Conservation (phyloP, 2,888 invertebrate genomes). For the Caenorhabditis sulstoni region DNA sequence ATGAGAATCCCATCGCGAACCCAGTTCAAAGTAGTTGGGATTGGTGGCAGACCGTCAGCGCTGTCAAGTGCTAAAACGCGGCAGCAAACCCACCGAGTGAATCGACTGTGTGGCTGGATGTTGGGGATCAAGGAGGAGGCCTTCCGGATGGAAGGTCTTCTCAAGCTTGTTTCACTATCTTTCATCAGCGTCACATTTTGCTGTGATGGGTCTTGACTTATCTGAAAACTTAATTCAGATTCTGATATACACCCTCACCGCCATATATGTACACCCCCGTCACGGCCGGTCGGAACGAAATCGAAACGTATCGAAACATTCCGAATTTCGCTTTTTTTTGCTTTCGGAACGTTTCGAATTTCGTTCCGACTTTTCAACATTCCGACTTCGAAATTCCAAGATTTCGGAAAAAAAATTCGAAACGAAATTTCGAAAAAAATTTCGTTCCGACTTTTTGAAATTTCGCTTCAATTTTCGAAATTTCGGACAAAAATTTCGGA, state of each 20-base stretch:
- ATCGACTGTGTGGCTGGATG: conserved; percentile 59
- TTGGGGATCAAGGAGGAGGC: conserved; percentile 70
- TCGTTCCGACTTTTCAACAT: no score
- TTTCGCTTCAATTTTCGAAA: no score
- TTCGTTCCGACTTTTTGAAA: no score
- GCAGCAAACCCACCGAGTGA: conserved; percentile 78
- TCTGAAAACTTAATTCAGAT: conserved; percentile 13
- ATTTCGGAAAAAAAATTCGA: no score
- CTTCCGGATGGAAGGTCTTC: conserved; percentile 73
- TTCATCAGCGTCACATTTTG: conserved; percentile 93
- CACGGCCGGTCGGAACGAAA: no score
- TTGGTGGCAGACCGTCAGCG: conserved; percentile 94
- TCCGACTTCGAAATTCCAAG: no score
- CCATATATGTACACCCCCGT: background rate
- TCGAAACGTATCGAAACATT: no score
- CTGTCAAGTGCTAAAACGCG: conserved; percentile 73
- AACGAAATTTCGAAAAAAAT: no score
- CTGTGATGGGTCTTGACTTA: conserved; percentile 92
- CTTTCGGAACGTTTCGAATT: no score
- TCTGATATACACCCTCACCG: background rate
- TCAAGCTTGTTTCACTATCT: conserved; percentile 74
- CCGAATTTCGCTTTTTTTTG: no score
- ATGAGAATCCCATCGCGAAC: conserved; percentile 97
- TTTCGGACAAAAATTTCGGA: no score
- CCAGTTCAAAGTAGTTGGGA: conserved; percentile 99